Evolutionary conservation across 64 coral and sea anemone species (phyloP).

Genomic region (Anthopleura sola): DNA sequence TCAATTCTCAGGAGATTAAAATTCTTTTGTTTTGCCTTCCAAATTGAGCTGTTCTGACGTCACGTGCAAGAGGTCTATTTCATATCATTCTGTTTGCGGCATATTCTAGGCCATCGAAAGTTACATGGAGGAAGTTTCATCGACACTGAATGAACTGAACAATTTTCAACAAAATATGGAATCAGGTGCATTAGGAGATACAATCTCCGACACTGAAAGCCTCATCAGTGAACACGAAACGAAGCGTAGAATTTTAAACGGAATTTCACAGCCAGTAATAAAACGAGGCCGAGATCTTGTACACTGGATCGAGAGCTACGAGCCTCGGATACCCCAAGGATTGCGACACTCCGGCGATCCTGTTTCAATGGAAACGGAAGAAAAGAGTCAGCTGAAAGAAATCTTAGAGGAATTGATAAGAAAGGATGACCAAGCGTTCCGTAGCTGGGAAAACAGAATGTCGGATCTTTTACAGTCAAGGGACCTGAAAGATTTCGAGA

Average conservation of each 20-base stretch:
- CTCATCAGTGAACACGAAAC: constrained; percentile 60
- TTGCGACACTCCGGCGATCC: constrained; percentile 16
- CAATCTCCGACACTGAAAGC: constrained; percentile 46
- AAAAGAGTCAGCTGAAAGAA: constrained; percentile 44
- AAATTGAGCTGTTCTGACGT: too few species aligned
- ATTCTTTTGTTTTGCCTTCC: too few species aligned
- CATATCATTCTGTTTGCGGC: too few species aligned
- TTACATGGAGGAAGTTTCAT: constrained; percentile 10
- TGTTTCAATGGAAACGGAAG: constrained; percentile 59
- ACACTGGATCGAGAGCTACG: constrained; percentile 45
- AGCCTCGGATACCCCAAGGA: constrained; percentile 60
- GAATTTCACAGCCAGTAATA: constrained; percentile 55
- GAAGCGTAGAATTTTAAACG: constrained; percentile 36
- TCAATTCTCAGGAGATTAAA: too few species aligned
- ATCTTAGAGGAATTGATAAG: constrained; percentile 42
- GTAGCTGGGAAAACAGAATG: constrained; percentile 70
- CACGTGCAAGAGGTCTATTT: too few species aligned
- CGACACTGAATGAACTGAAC: constrained; percentile 14
- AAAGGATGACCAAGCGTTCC: constrained; percentile 58
- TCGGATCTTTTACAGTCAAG: constrained; percentile 80
- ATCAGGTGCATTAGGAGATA: constrained; percentile 53
- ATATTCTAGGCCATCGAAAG: constrained; percentile 11
- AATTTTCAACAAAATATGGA: constrained; percentile 75
- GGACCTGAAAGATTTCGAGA: constrained; percentile 78
- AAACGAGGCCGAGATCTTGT: constrained; percentile 54